phyloP scores from a whole-genome alignment of 2,797 vertebrate species.

The Alcedo quadribrachys region DNA sequence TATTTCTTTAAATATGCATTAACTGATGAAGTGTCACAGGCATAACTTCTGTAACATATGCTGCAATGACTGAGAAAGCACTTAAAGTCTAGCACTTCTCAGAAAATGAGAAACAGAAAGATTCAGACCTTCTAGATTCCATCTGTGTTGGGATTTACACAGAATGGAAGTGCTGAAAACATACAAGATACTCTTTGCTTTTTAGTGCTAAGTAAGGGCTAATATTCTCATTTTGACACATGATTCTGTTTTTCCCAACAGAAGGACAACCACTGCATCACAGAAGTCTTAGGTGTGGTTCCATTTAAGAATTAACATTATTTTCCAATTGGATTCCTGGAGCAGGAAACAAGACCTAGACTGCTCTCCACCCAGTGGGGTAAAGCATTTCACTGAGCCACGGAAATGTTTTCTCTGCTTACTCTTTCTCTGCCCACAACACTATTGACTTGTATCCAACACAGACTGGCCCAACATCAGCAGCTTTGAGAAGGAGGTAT shows the following conservation, averaged over 20 bases:
- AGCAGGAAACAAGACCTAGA: background rate
- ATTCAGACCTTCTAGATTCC: background rate
- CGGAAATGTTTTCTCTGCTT: background rate
- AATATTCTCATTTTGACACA: background rate
- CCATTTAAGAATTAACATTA: background rate
- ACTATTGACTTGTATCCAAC: background rate
- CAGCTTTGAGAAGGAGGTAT: background rate
- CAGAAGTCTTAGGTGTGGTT: background rate
- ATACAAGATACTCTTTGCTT: background rate
- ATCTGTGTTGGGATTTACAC: background rate
- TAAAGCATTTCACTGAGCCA: background rate
- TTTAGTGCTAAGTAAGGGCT: background rate
- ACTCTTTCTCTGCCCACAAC: background rate
- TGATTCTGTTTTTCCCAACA: background rate
- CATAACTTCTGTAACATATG: background rate
- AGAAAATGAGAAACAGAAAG: background rate
- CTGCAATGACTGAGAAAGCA: background rate
- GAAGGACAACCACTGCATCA: background rate
- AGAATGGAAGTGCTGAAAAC: background rate
- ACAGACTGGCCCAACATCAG: background rate
- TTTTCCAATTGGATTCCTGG: background rate
- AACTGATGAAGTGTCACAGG: background rate
- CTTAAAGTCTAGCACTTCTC: background rate
- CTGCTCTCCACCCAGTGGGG: fast-evolving
- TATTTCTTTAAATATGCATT: background rate